Evolutionary conservation across 2,113 vertebrate species (phyloP).

Genomic region (Desmodus rotundus): DNA sequence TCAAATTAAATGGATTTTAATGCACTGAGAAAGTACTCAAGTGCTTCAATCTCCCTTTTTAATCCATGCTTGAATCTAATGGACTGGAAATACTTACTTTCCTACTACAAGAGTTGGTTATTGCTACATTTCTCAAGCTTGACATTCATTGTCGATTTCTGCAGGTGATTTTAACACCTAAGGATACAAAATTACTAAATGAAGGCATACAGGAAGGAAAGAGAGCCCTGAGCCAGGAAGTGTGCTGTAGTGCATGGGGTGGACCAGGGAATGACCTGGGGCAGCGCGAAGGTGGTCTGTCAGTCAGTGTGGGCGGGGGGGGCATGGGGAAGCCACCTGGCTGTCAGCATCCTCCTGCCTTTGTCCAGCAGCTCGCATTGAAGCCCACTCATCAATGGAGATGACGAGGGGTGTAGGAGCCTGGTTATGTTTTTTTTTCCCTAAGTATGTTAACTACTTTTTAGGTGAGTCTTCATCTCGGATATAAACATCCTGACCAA

Average conservation of each 20-base stretch:
- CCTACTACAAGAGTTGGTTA: neutral
- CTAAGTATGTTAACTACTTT: neutral
- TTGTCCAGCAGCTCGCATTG: neutral
- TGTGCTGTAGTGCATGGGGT: no score
- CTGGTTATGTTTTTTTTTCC: neutral
- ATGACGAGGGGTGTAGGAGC: neutral
- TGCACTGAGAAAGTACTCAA: neutral
- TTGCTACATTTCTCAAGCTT: neutral
- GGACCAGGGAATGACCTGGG: neutral
- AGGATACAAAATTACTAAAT: neutral
- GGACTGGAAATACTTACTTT: neutral
- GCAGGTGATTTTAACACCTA: neutral
- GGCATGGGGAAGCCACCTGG: no score
- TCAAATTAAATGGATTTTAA: slow-evolving; percentile 49
- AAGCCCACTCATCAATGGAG: neutral
- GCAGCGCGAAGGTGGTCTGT: neutral
- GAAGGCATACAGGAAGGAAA: neutral
- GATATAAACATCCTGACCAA: neutral
- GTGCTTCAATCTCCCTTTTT: neutral
- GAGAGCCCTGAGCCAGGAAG: neutral
- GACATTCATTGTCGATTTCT: slow-evolving; percentile 4
- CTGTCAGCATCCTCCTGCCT: neutral
- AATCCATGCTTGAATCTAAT: neutral
- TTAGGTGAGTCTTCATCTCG: neutral
- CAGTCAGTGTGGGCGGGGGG: no score